Evolutionary conservation across 2,797 vertebrate genomes (phyloP), one percentile per base, ranked within the genome.

Genomic region (Manis crassicaudata): DNA sequence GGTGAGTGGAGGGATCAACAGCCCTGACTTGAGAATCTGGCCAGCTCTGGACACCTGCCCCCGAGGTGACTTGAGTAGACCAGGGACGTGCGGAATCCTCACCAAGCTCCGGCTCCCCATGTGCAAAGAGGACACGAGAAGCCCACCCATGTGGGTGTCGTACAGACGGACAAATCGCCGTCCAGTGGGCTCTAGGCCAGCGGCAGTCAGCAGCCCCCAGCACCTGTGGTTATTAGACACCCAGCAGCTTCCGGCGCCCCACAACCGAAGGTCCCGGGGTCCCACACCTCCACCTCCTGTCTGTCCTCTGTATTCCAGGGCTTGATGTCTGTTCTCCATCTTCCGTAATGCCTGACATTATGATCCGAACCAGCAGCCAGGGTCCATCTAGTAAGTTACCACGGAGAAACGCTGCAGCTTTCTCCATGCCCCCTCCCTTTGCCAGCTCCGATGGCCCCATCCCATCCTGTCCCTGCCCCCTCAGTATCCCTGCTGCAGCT

Each of bases 21-120:
- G 21, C 60, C 80, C 10, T 29, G 21, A 7, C 40, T 21, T 23
- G 40, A 9, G 25, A 29, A 25, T 1, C 35, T 20, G 27, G 35
- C 27, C 37, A 16, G 60, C 79, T 40, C 11, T 50, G 37, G 27
- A 40, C 29, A 32, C 58, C 79, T 79, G 52, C n/a, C 76, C 0
- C 18, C 17, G 1, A 5, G 6, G 9, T 17, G 52, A 29, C 17
- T 18, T 0, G 5, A 32, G 5, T 50, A 14, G 32, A 5, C 0
- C 32, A 1, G 6, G 32, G 3, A 32, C 13, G 7, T 1, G 7
- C 20, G 21, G 68, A 40, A 21, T 40, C 6, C 37, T 25, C 37
- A 3, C 68, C 40, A 37, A 35, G 68, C 40, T 43, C 6, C 1
- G 68, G 23, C 43, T 25, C 68, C 40, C 29, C 25, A 27, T 7